Conservation (phyloP, 2,797 vertebrate genomes). For the Rhodeus uyekii region DNA sequence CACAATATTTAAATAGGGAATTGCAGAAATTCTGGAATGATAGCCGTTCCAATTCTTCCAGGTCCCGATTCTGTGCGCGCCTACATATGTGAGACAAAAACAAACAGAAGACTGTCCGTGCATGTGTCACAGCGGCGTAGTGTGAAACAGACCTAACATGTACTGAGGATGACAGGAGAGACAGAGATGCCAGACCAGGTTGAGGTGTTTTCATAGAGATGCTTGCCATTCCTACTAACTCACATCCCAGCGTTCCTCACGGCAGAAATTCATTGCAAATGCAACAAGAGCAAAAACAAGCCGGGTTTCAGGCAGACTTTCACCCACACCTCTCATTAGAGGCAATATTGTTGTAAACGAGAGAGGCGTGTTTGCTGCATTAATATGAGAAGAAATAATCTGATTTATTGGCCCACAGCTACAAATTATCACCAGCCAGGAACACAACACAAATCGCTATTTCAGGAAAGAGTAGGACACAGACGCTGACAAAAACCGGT, state of each 20-base stretch:
- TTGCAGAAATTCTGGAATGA: neutral
- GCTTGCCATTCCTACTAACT: slow-evolving; percentile 68
- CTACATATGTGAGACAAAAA: neutral
- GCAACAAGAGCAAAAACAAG: slow-evolving; percentile 14
- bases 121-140: slow-evolving; percentile 14
- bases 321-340: slow-evolving; percentile 55
- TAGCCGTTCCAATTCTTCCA: neutral
- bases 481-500: slow-evolving; percentile 67
- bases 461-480: slow-evolving; percentile 66
- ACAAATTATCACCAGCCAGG: slow-evolving; percentile 65
- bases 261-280: slow-evolving; percentile 24
- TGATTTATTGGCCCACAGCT: slow-evolving; percentile 65
- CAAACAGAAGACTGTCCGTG: slow-evolving; percentile 39
- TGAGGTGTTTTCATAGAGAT: slow-evolving; percentile 53
- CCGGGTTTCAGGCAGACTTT: slow-evolving; percentile 30
- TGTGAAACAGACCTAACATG: slow-evolving; percentile 47
- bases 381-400: slow-evolving; percentile 50
- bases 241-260: slow-evolving; percentile 26
- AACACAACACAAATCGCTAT: slow-evolving; percentile 70
- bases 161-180: slow-evolving; percentile 38
- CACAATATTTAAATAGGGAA: neutral
- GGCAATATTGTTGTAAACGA: slow-evolving; percentile 53
- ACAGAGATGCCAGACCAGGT: slow-evolving; percentile 26
- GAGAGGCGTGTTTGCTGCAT: slow-evolving; percentile 30
- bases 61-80: neutral